Conservation (phyloP, 2,797 vertebrate species). For the Acrossocheilus wenchowensis region DNA sequence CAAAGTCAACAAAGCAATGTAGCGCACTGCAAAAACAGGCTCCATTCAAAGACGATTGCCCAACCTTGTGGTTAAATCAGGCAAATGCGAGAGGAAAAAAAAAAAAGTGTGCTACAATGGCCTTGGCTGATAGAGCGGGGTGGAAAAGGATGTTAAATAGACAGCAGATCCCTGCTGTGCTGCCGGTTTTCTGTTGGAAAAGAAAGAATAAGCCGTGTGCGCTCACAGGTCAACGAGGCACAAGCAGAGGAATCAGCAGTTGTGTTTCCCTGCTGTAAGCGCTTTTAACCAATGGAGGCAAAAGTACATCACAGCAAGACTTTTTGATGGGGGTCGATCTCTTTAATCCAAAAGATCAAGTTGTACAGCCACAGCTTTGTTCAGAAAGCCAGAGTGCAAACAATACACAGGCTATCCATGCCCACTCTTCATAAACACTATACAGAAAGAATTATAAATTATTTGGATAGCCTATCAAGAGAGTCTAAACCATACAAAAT, state of each 20-base stretch:
- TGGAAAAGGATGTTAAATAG: slow-evolving; percentile 75
- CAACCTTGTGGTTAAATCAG: slow-evolving; percentile 57
- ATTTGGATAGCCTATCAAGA: slow-evolving; percentile 63
- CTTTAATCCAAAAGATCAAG: slow-evolving; percentile 79
- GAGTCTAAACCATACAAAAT: slow-evolving; percentile 63
- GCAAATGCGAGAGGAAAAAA: slow-evolving; percentile 50
- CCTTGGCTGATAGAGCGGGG: slow-evolving; percentile 67
- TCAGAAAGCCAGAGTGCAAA: slow-evolving; percentile 39
- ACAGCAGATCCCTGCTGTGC: slow-evolving; percentile 73
- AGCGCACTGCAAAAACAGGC: slow-evolving; percentile 48
- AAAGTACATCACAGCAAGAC: slow-evolving; percentile 73
- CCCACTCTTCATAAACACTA: not conserved
- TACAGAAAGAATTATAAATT: slow-evolving; percentile 55
- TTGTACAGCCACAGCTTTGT: slow-evolving; percentile 66
- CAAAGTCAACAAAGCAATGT: slow-evolving; percentile 51
- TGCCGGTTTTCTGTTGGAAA: slow-evolving; percentile 71
- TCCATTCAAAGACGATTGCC: slow-evolving; percentile 58
- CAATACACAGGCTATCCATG: not conserved
- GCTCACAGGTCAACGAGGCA: slow-evolving; percentile 82
- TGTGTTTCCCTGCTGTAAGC: slow-evolving; percentile 81
- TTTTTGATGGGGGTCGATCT: slow-evolving; percentile 67
- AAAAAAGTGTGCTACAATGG: slow-evolving; percentile 64
- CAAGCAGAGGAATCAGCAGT: slow-evolving; percentile 81
- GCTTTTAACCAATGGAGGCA: slow-evolving; percentile 77
- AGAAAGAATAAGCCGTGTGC: slow-evolving; percentile 77